phyloP scores from a whole-genome alignment of 2,888 invertebrate genomes.

The Ceraclea dissimilis region DNA sequence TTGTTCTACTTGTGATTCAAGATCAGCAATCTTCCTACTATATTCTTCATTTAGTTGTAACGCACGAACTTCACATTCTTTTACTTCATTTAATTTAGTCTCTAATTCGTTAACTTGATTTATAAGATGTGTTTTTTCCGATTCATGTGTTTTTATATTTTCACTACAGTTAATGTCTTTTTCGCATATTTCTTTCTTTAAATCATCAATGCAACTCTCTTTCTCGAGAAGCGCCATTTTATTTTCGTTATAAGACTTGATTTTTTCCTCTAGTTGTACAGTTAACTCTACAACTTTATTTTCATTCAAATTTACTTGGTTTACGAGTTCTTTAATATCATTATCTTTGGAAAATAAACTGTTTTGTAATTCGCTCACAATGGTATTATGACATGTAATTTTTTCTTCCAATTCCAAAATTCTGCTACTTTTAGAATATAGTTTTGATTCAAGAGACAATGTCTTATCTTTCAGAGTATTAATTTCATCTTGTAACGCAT shows the following conservation, averaged over 20 bases:
- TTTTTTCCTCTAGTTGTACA: background rate
- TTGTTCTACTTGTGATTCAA: too few relatives aligned
- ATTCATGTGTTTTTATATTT: background rate
- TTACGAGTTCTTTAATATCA: background rate
- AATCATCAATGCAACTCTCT: background rate
- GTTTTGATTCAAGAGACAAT: background rate
- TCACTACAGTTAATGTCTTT: background rate
- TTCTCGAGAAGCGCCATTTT: background rate
- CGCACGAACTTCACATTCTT: background rate
- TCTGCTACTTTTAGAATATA: background rate
- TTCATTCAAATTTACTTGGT: background rate
- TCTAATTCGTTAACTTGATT: background rate
- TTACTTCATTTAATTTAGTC: background rate
- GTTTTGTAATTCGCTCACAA: too few relatives aligned
- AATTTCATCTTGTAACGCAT: background rate
- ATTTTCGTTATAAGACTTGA: background rate
- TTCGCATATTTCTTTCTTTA: background rate
- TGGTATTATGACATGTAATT: background rate
- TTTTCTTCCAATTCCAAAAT: background rate
- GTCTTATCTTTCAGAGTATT: background rate
- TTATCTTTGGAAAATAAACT: too few relatives aligned
- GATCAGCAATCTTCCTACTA: too few relatives aligned
- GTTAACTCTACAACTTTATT: background rate
- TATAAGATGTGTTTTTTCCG: background rate
- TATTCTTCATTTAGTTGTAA: too few relatives aligned